Conservation (phyloP, 2,113 vertebrate species). For the Clarias batrachus region DNA sequence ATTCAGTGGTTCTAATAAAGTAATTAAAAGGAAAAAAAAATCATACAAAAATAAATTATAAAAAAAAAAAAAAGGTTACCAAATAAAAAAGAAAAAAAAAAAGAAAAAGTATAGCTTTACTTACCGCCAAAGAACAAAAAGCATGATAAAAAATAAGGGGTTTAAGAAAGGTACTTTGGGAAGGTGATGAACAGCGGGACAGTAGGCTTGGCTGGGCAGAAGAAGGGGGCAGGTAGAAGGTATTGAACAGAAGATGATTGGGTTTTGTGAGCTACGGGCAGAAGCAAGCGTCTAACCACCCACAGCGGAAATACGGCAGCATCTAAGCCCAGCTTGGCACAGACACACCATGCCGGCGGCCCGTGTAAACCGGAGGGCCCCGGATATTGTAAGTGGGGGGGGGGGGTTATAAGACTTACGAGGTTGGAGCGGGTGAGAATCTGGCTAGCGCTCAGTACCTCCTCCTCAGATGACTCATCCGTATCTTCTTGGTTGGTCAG, state of each 20-base stretch:
- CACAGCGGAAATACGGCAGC: slow-evolving; percentile 43
- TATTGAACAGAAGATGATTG: slow-evolving; percentile 46
- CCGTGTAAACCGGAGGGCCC: slow-evolving; percentile 54
- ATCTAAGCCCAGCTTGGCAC: slow-evolving; percentile 52
- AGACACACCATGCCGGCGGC: slow-evolving; percentile 67
- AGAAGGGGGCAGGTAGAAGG: slow-evolving; percentile 33
- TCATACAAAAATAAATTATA: no score
- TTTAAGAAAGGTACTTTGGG: background rate
- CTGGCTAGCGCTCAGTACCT: slow-evolving; percentile 94
- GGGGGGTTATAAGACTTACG: slow-evolving; percentile 70
- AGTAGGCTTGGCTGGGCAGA: slow-evolving; percentile 33
- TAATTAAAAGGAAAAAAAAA: background rate
- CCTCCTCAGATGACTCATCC: slow-evolving; percentile 97
- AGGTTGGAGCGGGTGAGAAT: slow-evolving; percentile 89
- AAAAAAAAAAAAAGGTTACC: background rate
- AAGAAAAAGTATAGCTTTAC: background rate
- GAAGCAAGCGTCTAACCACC: slow-evolving; percentile 71
- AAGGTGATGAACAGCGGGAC: slow-evolving; percentile 15
- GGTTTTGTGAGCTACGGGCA: slow-evolving; percentile 63
- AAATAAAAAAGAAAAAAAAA: background rate
- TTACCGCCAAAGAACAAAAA: slow-evolving; percentile 21
- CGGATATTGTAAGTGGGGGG: background rate
- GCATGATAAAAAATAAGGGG: slow-evolving; percentile 11
- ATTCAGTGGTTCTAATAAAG: background rate
- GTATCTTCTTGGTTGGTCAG: slow-evolving; percentile 98